A percentile compares a stretch with the other conserved stretches of the same genome.
Conservation (phyloP, 2,888 invertebrate genomes). For the Ennomos erosarius region DNA sequence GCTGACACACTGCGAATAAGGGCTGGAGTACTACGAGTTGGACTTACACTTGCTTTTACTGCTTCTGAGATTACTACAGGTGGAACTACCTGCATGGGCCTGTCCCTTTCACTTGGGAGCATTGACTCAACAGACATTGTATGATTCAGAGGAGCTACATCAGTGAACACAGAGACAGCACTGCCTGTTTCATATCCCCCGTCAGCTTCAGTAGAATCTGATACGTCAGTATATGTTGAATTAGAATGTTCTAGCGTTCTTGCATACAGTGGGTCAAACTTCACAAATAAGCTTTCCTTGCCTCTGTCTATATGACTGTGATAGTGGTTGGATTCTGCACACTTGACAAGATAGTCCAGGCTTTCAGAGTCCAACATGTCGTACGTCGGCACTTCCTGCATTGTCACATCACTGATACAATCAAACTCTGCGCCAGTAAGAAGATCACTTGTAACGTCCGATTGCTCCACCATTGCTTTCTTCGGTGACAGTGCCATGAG, state of each 20-base stretch:
- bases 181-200: constrained; percentile 78
- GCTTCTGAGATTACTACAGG: constrained; percentile 68
- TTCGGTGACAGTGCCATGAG: constrained; percentile 73
- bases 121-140: constrained; percentile 61
- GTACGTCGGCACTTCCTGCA: constrained; percentile 67
- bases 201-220: constrained; percentile 66
- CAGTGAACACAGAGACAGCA: constrained; percentile 62
- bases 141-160: constrained; percentile 59
- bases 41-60: constrained; percentile 47
- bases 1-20: constrained; percentile 77
- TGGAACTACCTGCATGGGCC: constrained; percentile 76
- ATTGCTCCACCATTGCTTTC: constrained; percentile 49
- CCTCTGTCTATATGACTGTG: constrained; percentile 66
- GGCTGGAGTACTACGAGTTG: constrained; percentile 58
- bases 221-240: constrained; percentile 48
- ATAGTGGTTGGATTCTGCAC: constrained; percentile 70
- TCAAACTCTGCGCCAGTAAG: constrained; percentile 73
- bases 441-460: constrained; percentile 65
- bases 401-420: constrained; percentile 75
- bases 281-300: constrained; percentile 88
- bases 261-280: constrained; percentile 85
- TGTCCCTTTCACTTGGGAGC: constrained; percentile 57
- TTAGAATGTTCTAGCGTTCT: constrained; percentile 50
- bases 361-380: constrained; percentile 85
- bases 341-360: constrained; percentile 83